phyloP scores from a whole-genome alignment of 1,140 invertebrate genomes.

The Eumaeus atala region DNA sequence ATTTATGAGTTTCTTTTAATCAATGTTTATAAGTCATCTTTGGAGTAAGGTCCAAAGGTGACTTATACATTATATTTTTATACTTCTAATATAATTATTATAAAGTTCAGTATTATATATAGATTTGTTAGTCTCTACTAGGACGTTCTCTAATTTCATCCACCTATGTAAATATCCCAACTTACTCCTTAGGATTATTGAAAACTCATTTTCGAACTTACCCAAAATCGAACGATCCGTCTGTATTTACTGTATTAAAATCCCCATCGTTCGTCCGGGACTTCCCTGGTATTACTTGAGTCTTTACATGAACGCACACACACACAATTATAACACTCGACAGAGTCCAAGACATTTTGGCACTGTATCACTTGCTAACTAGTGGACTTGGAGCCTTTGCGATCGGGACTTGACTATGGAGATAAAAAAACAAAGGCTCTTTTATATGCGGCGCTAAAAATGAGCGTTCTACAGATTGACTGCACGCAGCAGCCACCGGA shows the following conservation, averaged over 20 bases:
- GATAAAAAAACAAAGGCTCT: constrained; percentile 55
- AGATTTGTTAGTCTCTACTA: no score
- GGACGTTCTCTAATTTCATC: no score
- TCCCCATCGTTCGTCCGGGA: constrained; percentile 67
- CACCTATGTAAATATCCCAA: no score
- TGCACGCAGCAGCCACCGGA: constrained; percentile 62
- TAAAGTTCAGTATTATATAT: no score
- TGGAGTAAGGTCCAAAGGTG: no score
- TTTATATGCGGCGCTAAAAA: constrained; percentile 66
- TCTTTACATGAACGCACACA: constrained; percentile 49
- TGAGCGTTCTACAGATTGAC: constrained; percentile 45
- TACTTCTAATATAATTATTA: no score
- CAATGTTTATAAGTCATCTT: no score
- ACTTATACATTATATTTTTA: no score
- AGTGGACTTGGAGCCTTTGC: constrained; percentile 25
- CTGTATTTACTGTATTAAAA: constrained; percentile 75
- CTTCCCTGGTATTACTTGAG: constrained; percentile 64
- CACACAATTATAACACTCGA: constrained; percentile 43
- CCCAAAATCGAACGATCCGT: constrained; percentile 80
- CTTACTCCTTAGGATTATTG: no score
- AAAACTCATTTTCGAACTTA: constrained; percentile 31
- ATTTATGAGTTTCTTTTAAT: no score
- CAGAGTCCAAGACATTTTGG: constrained; percentile 50
- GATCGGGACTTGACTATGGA: constrained; percentile 43
- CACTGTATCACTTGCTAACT: constrained; percentile 35